These are phyloP conservation scores for Phortica variegata DNA, from an alignment of 1,140 invertebrate genomes.

Conservation along the genomic window DNA sequence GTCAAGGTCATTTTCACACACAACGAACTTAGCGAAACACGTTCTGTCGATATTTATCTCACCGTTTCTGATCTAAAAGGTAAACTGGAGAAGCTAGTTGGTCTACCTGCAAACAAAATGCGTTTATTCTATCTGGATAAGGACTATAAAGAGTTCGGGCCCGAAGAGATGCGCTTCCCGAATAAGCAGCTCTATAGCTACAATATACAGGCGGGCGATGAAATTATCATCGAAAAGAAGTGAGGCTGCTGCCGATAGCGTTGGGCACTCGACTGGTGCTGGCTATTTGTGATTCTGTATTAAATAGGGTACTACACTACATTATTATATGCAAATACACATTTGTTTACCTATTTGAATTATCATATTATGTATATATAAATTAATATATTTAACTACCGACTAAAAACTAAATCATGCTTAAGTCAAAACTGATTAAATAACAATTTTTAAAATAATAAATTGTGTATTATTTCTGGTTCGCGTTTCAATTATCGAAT, in stretches of 20 bases:
- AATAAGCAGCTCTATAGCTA: slow-evolving; percentile 88
- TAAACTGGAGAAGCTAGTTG: slow-evolving; percentile 75
- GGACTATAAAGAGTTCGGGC: slow-evolving; percentile 70
- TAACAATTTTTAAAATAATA: no score
- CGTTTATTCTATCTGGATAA: slow-evolving; percentile 83
- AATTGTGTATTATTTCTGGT: no score
- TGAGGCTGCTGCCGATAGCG: slow-evolving; percentile 37
- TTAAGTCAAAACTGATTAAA: no score
- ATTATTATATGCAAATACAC: slow-evolving; percentile 15
- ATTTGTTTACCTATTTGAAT: slow-evolving; percentile 19
- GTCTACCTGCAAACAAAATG: slow-evolving; percentile 79
- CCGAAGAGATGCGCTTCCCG: slow-evolving; percentile 85
- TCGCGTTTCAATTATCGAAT: no score
- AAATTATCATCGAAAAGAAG: slow-evolving; percentile 82
- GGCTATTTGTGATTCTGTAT: slow-evolving; percentile 46
- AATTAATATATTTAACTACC: neutral
- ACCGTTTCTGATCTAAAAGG: slow-evolving; percentile 78
- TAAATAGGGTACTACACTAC: no score
- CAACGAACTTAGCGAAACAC: slow-evolving; percentile 72
- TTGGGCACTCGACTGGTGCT: neutral
- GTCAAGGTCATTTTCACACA: slow-evolving; percentile 82
- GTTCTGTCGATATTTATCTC: slow-evolving; percentile 74
- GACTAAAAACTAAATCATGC: no score
- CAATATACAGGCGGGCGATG: slow-evolving; percentile 85
- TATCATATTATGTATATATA: slow-evolving; percentile 22